Evolutionary conservation across 2,113 vertebrate genomes (phyloP), one percentile per base, ranked within the genome.

Genomic region (Amia ocellicauda): DNA sequence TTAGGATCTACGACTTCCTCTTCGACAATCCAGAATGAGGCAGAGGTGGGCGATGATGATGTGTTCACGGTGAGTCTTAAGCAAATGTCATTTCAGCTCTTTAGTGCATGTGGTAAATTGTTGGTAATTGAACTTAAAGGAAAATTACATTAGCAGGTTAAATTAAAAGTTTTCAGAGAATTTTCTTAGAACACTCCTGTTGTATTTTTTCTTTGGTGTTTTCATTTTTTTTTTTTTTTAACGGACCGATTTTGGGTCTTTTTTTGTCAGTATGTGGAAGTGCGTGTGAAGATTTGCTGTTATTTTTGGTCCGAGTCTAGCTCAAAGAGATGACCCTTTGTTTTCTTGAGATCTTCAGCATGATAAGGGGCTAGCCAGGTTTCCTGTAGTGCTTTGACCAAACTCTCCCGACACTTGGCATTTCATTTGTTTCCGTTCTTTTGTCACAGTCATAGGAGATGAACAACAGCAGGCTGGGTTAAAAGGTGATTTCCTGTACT

Each of bases 1-100:
- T 50, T 68, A 99, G 96, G 97, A 68, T 99, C 97, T 65, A 99
- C 97, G 0, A 99, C 97, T 69, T 99, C 97, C 66, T 99, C 96
- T 0, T 98, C 95, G 68, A 96, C 95, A 2, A 91, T 99, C 79
- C 97, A 99, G 76, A 99, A 98, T 0, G 97, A 98, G 82, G 91
- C 92, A 0, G 97, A 99, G 76, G 90, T 99, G 2, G 97, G 97
- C 0, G 97, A 99, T 11, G 97, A 98, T 24, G 97, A 99, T 29
- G 97, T 99, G 71, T 99, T 99, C 76, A 98, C 95, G 51, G 97
- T 99, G 78, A 93, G 93, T 86, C 1, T 20, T 9, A 9, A 36
- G 11, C 31, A 7, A 36, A 36, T 36, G 31, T 36, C 31, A 36
- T 5, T 36, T 36, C 31, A 36, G 31, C 5, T 36, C 31, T 11